Base-by-base conservation (phyloP, 2,113 vertebrate species). In the Phyllopteryx taeniolatus region DNA sequence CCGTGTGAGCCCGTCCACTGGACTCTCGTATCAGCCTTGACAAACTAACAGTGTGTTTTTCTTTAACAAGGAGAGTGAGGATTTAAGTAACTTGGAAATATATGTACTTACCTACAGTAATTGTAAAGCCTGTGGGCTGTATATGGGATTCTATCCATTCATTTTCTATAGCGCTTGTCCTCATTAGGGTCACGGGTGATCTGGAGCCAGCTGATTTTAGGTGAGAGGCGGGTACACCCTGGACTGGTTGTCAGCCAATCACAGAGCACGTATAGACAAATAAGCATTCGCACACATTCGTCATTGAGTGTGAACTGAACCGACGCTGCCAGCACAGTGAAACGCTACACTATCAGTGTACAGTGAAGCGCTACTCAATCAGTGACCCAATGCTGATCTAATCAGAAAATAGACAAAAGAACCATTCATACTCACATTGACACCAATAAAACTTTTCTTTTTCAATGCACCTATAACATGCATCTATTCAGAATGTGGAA, bases 11-110 rank as follows among this genome's bases (percentile, higher is more conserved):
- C 59, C 15, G 14, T 61, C 59, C 7, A 33, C 57, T 66, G 57
- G 67, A 35, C 56, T 39, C 67, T 46, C 44, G 62, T 47, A 57
- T 71, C 61, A 63, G 19, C 19, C 35, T n/a, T 43, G 61, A 17
- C 19, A 43, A 67, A 35, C 53, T 57, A 68, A 66, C n/a, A 56
- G 9, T n/a, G 8, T 11, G 7, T 17, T 13, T 60, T 60, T 56
- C 6, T 35, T 61, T 43, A 17, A 11, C 35, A 42, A 43, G n/a
- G n/a, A 27, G 14, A 43, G 42, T 46, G 12, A 14, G 12, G 13
- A 27, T 61, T 31, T n/a, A 12, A 57, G 54, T n/a, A 12, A 12
- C 12, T 27, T 39, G 35, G 35, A 39, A 39, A 39, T 39, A 6
- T 39, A 6, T 39, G 35, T 39, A 39, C 3, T 39, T 39, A 27